Evolutionary conservation across 2,888 invertebrate species (phyloP).

Genomic region (Heliconius erato): DNA sequence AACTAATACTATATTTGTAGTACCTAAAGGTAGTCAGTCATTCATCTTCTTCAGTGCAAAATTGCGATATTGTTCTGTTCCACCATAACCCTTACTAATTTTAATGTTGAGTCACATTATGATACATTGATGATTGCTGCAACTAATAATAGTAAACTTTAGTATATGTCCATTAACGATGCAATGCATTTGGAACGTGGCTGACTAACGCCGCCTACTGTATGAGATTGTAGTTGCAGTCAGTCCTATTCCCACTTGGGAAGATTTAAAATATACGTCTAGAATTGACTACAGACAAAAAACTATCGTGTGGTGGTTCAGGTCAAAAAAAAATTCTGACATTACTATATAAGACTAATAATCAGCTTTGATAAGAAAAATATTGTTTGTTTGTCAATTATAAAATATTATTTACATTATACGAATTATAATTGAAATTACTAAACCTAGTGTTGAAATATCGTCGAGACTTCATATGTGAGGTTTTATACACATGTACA

Average conservation of each 20-base stretch:
- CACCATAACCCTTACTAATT: background rate
- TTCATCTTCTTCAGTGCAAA: background rate
- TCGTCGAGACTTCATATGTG: background rate
- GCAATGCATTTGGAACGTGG: conserved; percentile 2
- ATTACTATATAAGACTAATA: too few relatives aligned
- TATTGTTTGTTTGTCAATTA: too few relatives aligned
- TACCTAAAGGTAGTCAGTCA: background rate
- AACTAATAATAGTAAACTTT: conserved; percentile 16
- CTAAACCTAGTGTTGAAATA: background rate
- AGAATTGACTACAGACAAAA: too few relatives aligned
- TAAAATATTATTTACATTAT: too few relatives aligned
- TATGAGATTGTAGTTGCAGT: background rate
- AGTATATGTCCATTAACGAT: background rate
- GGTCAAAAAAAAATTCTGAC: too few relatives aligned
- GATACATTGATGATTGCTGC: conserved; percentile 11
- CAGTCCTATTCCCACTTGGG: background rate
- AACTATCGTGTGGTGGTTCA: too few relatives aligned
- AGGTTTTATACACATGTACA: background rate
- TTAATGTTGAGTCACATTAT: background rate
- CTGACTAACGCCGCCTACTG: conserved; percentile 13
- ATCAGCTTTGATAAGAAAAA: too few relatives aligned
- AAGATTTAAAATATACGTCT: background rate
- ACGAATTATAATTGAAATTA: too few relatives aligned
- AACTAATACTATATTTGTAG: background rate
- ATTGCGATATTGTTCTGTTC: background rate